Conservation (phyloP, 2,113 vertebrate species). For the Sinocyclocheilus anophthalmus region DNA sequence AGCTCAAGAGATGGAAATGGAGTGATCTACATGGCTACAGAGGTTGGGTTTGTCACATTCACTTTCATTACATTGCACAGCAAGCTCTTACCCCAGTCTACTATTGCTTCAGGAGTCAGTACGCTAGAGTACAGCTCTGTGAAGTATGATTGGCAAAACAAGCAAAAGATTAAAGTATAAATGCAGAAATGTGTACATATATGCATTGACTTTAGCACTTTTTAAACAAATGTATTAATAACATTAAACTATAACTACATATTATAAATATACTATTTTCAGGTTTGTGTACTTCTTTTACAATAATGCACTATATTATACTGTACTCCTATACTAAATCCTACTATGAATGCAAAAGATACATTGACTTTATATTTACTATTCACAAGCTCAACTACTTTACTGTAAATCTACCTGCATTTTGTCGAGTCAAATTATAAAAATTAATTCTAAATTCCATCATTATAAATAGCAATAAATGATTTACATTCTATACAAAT, state of each 20-base stretch:
- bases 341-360: background rate
- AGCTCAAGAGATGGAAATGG: background rate
- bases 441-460: background rate
- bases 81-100: slow-evolving; percentile 75
- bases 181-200: slow-evolving; percentile 17
- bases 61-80: slow-evolving; percentile 59
- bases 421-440: background rate
- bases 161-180: slow-evolving; percentile 64
- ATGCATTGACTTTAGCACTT: background rate
- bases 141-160: slow-evolving; percentile 55
- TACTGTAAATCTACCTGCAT: background rate
- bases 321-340: too few relatives aligned
- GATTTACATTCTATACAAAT: too few relatives aligned
- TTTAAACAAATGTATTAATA: background rate
- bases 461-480: background rate
- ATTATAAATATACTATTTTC: background rate
- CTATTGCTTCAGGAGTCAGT: slow-evolving; percentile 72
- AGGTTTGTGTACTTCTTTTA: background rate
- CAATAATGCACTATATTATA: background rate
- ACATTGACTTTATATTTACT: background rate
- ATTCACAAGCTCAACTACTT: background rate
- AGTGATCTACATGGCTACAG: background rate
- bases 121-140: slow-evolving; percentile 77
- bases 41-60: slow-evolving; percentile 19
- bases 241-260: background rate